Evolutionary conservation across 2,888 invertebrate genomes (phyloP).

Genomic region (Oegoconia quadripuncta): DNA sequence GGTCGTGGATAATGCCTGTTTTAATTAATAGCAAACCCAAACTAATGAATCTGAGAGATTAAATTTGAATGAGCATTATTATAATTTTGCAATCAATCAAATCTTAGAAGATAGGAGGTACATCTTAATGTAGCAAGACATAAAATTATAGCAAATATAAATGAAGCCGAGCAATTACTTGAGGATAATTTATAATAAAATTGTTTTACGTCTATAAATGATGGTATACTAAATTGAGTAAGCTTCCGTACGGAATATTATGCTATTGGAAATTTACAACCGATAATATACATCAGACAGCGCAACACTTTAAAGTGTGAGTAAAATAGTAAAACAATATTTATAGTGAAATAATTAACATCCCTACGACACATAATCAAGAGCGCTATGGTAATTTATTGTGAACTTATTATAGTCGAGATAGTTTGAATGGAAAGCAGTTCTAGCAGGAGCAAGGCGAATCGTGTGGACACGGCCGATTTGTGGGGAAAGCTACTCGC

Average conservation of each 20-base stretch:
- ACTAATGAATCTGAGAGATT: background rate
- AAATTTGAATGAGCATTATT: background rate
- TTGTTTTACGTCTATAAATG: no score
- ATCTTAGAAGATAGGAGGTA: background rate
- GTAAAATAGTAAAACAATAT: no score
- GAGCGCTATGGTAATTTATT: slow-evolving; percentile 13
- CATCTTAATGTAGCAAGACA: background rate
- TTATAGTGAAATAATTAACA: no score
- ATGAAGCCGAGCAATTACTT: background rate
- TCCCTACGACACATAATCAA: no score
- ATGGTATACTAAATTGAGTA: no score
- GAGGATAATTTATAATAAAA: background rate
- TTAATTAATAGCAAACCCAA: slow-evolving; percentile 6
- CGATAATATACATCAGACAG: no score
- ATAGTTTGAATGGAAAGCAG: slow-evolving; percentile 31
- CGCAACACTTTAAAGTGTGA: no score
- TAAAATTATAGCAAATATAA: background rate
- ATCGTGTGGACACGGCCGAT: slow-evolving; percentile 39
- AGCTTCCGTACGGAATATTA: no score
- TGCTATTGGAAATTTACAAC: no score
- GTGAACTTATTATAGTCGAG: slow-evolving; percentile 10
- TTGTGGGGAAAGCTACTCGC: slow-evolving; percentile 40
- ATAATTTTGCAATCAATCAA: background rate
- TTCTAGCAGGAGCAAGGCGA: slow-evolving; percentile 36
- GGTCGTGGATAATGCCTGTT: slow-evolving; percentile 27